Conservation (phyloP, 1,140 invertebrate species). For the Augochlora pura region DNA sequence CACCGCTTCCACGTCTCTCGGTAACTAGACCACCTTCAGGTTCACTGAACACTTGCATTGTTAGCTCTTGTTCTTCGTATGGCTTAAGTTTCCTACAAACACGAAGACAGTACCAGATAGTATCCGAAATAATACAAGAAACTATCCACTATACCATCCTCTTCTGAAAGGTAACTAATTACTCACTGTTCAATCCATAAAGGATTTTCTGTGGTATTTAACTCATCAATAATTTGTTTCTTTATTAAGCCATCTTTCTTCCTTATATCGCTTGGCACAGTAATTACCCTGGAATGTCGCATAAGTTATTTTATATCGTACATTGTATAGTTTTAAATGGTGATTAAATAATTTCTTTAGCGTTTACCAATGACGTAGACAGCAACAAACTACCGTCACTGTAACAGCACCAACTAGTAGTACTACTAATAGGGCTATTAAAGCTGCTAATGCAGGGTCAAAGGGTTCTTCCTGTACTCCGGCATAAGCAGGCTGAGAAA, state of each 20-base stretch:
- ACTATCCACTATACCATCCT: neutral
- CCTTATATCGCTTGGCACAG: constrained; percentile 84
- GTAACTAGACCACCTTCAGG: constrained; percentile 83
- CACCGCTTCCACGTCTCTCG: constrained; percentile 81
- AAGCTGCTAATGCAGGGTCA: constrained; percentile 90
- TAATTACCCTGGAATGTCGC: constrained; percentile 81
- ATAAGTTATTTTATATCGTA: neutral
- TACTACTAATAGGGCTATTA: constrained; percentile 92
- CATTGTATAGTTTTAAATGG: neutral
- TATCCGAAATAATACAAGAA: too few relatives aligned
- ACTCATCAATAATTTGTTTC: constrained; percentile 90
- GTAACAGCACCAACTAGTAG: constrained; percentile 92
- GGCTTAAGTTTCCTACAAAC: constrained; percentile 88
- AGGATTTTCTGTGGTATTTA: constrained; percentile 94
- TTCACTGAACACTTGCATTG: constrained; percentile 94
- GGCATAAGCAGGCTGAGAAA: constrained; percentile 80
- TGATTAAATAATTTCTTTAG: constrained; percentile 21
- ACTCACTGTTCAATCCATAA: constrained; percentile 94
- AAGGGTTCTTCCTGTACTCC: constrained; percentile 86
- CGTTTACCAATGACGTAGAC: constrained; percentile 90
- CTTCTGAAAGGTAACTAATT: neutral
- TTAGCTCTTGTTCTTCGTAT: constrained; percentile 95
- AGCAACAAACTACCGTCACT: constrained; percentile 93
- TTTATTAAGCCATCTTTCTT: constrained; percentile 91
- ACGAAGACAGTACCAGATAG: constrained; percentile 9